Percentiles rank a stretch among this genome's conserved stretches.
Evolutionary conservation across 2,888 invertebrate species (phyloP).

Genomic region (Cantharis rufa): DNA sequence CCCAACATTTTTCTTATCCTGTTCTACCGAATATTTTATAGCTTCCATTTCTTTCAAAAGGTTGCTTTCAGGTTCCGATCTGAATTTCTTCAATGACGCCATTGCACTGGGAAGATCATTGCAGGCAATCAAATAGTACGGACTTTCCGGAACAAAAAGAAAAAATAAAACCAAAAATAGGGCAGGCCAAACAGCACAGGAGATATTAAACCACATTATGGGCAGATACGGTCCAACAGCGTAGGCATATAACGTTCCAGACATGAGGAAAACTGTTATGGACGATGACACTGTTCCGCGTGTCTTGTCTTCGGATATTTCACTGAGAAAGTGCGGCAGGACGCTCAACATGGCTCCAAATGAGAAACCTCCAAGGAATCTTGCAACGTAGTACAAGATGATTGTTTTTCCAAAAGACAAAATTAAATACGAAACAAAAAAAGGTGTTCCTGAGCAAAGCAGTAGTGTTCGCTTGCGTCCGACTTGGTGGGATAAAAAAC

Average conservation of each 20-base stretch:
- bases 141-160: constrained; percentile 81
- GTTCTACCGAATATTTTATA: constrained; percentile 53
- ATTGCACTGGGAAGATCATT: constrained; percentile 66
- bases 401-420: constrained; percentile 45
- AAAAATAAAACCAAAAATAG: constrained; percentile 58
- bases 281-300: not conserved
- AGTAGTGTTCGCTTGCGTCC: constrained; percentile 74
- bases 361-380: not conserved
- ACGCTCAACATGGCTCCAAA: not conserved
- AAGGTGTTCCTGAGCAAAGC: constrained; percentile 64
- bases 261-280: constrained; percentile 43
- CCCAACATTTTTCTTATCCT: constrained; percentile 53
- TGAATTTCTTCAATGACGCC: constrained; percentile 66
- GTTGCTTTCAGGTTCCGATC: constrained; percentile 63
- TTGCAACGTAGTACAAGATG: constrained; percentile 22
- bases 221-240: not conserved
- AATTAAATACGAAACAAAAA: constrained; percentile 68
- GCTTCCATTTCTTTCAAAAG: constrained; percentile 65
- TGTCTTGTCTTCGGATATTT: not conserved
- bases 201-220: not conserved
- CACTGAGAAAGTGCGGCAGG: not conserved
- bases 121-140: constrained; percentile 68
- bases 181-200: constrained; percentile 9
- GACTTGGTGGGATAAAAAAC: constrained; percentile 66
- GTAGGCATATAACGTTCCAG: not conserved